A percentile compares a stretch with the other conserved stretches of the same genome.
Conservation (phyloP, 2,113 vertebrate genomes). For the Proteles cristata region DNA sequence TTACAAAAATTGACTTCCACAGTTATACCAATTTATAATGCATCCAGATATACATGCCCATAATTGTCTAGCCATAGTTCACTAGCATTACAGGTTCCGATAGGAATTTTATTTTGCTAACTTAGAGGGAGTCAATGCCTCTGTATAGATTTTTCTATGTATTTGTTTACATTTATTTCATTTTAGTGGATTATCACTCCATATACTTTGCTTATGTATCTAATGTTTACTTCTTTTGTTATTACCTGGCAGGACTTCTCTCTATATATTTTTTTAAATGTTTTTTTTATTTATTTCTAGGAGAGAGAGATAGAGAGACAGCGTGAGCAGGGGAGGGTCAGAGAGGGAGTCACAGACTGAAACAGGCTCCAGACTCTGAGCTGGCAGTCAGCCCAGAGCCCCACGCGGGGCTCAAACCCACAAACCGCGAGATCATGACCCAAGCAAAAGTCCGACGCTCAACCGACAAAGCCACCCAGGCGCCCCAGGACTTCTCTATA, state of each 20-base stretch:
- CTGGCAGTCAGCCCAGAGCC: no score
- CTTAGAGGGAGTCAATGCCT: neutral
- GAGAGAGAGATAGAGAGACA: no score
- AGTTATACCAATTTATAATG: neutral
- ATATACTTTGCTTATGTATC: neutral
- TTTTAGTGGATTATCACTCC: neutral
- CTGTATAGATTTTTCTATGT: neutral
- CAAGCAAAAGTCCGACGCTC: no score
- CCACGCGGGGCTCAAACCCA: no score
- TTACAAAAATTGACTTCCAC: neutral
- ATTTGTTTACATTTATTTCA: constrained; percentile 4
- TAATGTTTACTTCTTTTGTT: neutral
- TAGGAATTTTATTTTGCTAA: neutral
- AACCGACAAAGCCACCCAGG: no score
- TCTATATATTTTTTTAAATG: no score
- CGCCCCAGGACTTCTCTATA: neutral
- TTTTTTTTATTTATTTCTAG: no score
- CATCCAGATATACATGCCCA: neutral
- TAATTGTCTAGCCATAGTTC: neutral
- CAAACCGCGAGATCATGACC: no score
- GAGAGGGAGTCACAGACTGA: no score
- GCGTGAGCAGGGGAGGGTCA: no score
- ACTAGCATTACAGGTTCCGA: neutral
- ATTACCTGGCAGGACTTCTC: neutral
- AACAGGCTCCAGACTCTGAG: no score